Percentiles rank a stretch among this genome's conserved stretches.
These are phyloP conservation scores for Pantala flavescens DNA, from an alignment of 1,140 invertebrate genomes.

Conservation along the genomic window DNA sequence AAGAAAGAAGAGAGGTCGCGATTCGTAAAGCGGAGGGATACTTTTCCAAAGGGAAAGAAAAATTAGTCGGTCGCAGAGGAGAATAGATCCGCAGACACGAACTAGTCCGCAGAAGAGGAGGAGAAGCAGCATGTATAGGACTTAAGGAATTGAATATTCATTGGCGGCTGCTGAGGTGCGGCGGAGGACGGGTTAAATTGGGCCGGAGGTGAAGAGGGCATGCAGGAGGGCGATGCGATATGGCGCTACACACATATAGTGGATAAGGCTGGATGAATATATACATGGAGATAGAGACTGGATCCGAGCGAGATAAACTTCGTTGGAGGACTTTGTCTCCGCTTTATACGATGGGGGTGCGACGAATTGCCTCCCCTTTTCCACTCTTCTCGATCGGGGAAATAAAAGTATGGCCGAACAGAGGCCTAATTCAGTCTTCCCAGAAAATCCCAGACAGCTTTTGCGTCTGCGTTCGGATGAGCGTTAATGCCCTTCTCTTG, in stretches of 20 bases:
- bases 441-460: too few species aligned
- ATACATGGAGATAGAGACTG: slow-evolving; percentile 9
- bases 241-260: neutral
- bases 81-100: too few species aligned
- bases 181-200: neutral
- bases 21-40: neutral
- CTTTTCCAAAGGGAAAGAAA: neutral
- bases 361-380: neutral
- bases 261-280: neutral
- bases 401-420: too few species aligned
- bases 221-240: neutral
- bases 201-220: neutral
- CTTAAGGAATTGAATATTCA: slow-evolving; percentile 10
- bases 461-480: too few species aligned
- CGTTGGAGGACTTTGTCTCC: neutral
- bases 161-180: neutral
- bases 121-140: neutral
- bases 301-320: neutral
- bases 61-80: neutral
- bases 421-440: too few species aligned
- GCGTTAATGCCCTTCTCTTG: too few species aligned
- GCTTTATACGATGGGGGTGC: neutral
- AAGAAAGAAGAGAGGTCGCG: too few species aligned
- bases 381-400: neutral
- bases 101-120: neutral